phyloP scores from a whole-genome alignment of 2,888 invertebrate species.

The Sympetrum striolatum region DNA sequence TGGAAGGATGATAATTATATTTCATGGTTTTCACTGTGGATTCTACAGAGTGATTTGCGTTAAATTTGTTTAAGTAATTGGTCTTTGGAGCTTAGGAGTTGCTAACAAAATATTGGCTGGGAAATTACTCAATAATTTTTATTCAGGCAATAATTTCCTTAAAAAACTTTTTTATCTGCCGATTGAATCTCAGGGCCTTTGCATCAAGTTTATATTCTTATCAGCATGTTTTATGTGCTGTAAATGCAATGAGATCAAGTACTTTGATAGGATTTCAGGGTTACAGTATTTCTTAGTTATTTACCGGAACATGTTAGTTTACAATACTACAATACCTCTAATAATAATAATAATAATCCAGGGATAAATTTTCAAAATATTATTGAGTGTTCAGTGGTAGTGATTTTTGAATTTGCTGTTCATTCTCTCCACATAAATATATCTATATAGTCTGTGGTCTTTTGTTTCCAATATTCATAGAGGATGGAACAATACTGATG shows the following conservation, averaged over 20 bases:
- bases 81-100: background rate
- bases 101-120: background rate
- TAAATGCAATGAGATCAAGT: background rate
- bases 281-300: background rate
- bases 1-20: background rate
- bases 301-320: background rate
- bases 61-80: background rate
- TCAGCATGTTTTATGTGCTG: conserved; percentile 10
- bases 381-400: conserved; percentile 21
- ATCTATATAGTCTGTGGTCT: background rate
- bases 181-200: conserved; percentile 37
- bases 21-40: background rate
- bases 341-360: conserved; percentile 28
- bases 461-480: background rate
- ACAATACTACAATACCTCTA: conserved; percentile 18
- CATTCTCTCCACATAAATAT: conserved; percentile 1
- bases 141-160: background rate
- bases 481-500: background rate
- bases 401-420: conserved; percentile 28
- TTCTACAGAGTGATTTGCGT: background rate
- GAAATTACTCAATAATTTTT: background rate
- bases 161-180: background rate
- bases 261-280: conserved; percentile 17
- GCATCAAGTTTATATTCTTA: background rate
- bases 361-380: conserved; percentile 31